Evolutionary conservation across 1,140 invertebrate species (phyloP).

Genomic region (Drosophila punjabiensis): DNA sequence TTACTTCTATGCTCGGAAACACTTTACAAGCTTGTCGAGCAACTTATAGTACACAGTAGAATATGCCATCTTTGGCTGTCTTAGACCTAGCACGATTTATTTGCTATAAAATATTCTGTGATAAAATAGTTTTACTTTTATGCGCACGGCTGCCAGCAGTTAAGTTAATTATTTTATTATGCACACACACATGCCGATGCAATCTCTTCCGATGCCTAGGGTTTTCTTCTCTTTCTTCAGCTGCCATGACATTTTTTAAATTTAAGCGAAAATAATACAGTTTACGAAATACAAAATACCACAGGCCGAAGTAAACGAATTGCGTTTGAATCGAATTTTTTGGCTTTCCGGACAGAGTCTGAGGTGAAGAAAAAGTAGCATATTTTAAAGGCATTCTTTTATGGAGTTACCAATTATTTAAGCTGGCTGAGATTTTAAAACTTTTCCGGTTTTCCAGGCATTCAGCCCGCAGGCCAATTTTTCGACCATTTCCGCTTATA

Average conservation of each 20-base stretch:
- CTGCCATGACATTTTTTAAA: conserved; percentile 1
- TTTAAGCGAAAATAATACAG: conserved; percentile 2
- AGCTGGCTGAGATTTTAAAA: not conserved
- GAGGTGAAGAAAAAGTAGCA: not conserved
- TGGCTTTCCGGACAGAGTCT: not conserved
- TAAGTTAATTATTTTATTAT: conserved; percentile 36
- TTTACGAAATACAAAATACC: not conserved
- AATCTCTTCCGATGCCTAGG: not conserved
- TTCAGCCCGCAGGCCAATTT: not conserved
- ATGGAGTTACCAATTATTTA: not conserved
- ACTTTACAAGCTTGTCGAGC: conserved; percentile 64
- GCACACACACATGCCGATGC: conserved; percentile 1
- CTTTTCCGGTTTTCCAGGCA: conserved; percentile 9
- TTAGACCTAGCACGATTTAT: conserved; percentile 51
- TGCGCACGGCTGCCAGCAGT: conserved; percentile 19
- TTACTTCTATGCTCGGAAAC: conserved; percentile 45
- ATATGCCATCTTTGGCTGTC: conserved; percentile 18
- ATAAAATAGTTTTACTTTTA: conserved; percentile 54
- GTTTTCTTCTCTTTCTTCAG: not conserved
- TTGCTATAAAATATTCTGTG: conserved; percentile 48
- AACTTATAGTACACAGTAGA: conserved; percentile 25
- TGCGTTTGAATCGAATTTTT: not conserved
- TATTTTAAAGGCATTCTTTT: not conserved
- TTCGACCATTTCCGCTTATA: conserved; percentile 9
- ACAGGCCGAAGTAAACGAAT: not conserved